Base-by-base conservation (phyloP, 2,113 vertebrate species). In the Leucosticte australis region DNA sequence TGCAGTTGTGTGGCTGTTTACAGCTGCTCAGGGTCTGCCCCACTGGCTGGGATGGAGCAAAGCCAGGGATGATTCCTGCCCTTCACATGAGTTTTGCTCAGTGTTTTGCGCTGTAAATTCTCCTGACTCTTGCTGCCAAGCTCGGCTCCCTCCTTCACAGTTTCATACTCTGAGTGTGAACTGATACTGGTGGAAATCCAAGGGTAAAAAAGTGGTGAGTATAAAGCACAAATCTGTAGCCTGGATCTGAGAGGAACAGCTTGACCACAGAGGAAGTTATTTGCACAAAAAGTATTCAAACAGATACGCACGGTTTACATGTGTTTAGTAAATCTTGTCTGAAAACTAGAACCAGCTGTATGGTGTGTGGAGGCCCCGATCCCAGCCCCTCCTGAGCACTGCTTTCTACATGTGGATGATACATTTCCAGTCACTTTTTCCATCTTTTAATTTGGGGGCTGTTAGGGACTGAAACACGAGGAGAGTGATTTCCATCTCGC, bases 301-400 rank as follows among this genome's bases (percentile, higher is more conserved):
- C 93, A 97, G 94, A 95, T 96, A 95, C 47, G 96, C 95, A 96
- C 81, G 91, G 94, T 97, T 97, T 97, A 97, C 95, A 97, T 97
- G 96, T 97, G 95, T 97, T 97, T 97, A 96, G 96, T 96, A 97
- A 97, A 97, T 96, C 96, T 94, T 96, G 96, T 96, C 95, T 95
- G 94, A 95, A 95, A 97, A 97, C 94, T 71, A 91, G 91, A 96
- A 96, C 95, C 96, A 97, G 95, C 95, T 97, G 96, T 87, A 96
- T 60, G 79, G 95, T 92, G 60, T 42, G 37, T 69, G 87, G 83
- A 95, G 95, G 95, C 95, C 91, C 94, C 5, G 57, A 30, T 76
- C 93, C 80, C 94, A 60, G 95, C 92, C 86, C 90, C 77, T 90
- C 62, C 87, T 78, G 55, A 91, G 85, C 90, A 31, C 16, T 1